These are phyloP conservation scores for Pyrgus malvae DNA, from an alignment of 2,888 invertebrate genomes.

Conservation along the genomic window DNA sequence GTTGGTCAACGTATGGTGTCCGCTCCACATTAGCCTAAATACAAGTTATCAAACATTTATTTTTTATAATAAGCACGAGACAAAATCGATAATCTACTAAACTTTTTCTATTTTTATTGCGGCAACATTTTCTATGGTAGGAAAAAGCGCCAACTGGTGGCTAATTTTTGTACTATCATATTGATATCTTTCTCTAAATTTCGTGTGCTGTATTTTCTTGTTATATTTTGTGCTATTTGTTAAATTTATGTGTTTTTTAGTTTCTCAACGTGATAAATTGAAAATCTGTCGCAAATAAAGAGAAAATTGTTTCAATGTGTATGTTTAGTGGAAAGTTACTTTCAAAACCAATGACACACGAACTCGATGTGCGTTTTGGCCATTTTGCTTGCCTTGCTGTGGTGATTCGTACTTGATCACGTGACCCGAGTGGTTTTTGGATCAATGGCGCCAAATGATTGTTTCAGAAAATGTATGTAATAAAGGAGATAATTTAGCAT, in stretches of 20 bases:
- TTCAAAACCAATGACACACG: constrained; percentile 76
- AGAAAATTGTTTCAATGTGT: constrained; percentile 67
- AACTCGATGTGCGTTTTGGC: constrained; percentile 81
- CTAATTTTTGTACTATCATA: constrained; percentile 63
- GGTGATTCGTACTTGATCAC: constrained; percentile 82
- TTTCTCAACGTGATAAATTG: constrained; percentile 67
- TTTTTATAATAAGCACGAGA: too few species aligned
- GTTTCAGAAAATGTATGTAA: constrained; percentile 78
- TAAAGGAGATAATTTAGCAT: constrained; percentile 14
- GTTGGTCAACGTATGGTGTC: too few species aligned
- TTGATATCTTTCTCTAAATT: constrained; percentile 77
- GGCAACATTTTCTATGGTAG: constrained; percentile 23
- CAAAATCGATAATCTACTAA: neutral
- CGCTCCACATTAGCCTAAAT: too few species aligned
- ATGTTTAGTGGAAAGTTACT: constrained; percentile 68
- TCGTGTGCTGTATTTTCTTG: constrained; percentile 69
- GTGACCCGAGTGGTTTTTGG: constrained; percentile 78
- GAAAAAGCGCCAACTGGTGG: constrained; percentile 69
- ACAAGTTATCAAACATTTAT: too few species aligned
- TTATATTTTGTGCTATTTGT: constrained; percentile 65
- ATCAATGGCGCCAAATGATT: constrained; percentile 82
- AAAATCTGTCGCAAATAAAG: constrained; percentile 49
- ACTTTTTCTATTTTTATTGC: too few species aligned
- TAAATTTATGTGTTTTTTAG: constrained; percentile 60
- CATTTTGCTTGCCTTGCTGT: constrained; percentile 82